These are phyloP conservation scores for Tholera decimalis DNA, from an alignment of 2,888 invertebrate genomes.

Conservation along the genomic window DNA sequence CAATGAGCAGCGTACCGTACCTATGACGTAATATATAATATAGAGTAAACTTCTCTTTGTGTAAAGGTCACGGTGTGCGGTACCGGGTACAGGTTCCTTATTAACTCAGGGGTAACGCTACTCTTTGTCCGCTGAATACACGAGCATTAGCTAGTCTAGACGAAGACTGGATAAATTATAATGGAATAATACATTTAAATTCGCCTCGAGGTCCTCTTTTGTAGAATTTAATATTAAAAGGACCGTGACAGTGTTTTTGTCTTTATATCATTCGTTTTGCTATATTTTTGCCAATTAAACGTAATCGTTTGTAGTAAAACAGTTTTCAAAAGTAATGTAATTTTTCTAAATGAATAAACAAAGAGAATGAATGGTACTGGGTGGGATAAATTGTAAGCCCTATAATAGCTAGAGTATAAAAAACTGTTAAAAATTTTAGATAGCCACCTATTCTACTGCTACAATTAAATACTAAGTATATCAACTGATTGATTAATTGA, in stretches of 20 bases:
- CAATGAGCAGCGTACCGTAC: conserved; percentile 27
- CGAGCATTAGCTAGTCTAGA: conserved; percentile 60
- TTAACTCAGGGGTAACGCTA: conserved; percentile 48
- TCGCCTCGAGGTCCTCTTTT: conserved; percentile 42
- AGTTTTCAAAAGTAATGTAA: background rate
- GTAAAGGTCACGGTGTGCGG: conserved; percentile 53
- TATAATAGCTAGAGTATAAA: background rate
- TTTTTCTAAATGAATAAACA: no score
- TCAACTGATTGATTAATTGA: no score
- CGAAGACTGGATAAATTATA: conserved; percentile 53
- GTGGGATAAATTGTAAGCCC: background rate
- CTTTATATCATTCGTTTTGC: conserved; percentile 1
- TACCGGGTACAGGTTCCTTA: conserved; percentile 57
- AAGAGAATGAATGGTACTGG: background rate
- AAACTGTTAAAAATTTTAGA: background rate
- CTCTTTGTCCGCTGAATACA: conserved; percentile 53
- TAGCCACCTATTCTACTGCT: background rate
- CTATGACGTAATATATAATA: conserved; percentile 43
- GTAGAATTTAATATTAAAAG: conserved; percentile 51
- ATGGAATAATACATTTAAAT: conserved; percentile 57
- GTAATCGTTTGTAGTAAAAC: background rate
- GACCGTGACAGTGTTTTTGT: conserved; percentile 37
- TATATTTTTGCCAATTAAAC: conserved; percentile 1
- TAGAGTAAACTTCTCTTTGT: conserved; percentile 56
- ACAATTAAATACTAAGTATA: conserved; percentile 1